Conservation (phyloP, 2,888 invertebrate genomes). For the Eupithecia subfuscata region DNA sequence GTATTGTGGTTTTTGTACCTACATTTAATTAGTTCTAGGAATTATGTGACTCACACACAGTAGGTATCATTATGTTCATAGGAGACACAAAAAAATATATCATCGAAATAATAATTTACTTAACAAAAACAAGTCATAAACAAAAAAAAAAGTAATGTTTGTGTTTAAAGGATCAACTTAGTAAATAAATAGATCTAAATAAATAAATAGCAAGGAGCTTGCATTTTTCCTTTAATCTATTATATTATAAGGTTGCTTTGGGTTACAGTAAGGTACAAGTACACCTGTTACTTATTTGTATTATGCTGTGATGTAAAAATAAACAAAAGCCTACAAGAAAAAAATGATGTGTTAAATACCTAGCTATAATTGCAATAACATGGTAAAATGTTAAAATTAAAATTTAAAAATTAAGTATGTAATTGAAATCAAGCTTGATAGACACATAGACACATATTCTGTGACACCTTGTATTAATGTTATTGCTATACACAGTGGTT, state of each 20-base stretch:
- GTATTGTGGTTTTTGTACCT: background rate
- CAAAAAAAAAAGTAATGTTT: too few species aligned
- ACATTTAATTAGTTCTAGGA: background rate
- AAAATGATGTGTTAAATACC: background rate
- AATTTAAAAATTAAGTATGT: too few species aligned
- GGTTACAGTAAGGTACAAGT: too few species aligned
- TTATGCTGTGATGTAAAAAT: background rate
- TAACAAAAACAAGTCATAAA: too few species aligned
- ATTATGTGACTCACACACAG: background rate
- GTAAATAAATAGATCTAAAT: too few species aligned
- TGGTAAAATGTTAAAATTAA: too few species aligned
- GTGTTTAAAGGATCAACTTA: too few species aligned
- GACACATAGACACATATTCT: background rate
- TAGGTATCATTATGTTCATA: background rate
- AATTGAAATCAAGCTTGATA: background rate
- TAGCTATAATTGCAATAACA: background rate
- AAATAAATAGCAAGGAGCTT: too few species aligned
- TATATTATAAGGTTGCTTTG: too few species aligned
- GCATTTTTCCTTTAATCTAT: too few species aligned
- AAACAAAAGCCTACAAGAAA: background rate
- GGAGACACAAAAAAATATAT: background rate
- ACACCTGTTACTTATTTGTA: too few species aligned
- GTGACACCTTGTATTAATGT: background rate
- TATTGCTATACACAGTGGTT: slow-evolving; percentile 1
- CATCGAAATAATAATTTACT: too few species aligned